Evolutionary conservation across 2,797 vertebrate genomes (phyloP).

Genomic region (Anisognathus igniventris): DNA sequence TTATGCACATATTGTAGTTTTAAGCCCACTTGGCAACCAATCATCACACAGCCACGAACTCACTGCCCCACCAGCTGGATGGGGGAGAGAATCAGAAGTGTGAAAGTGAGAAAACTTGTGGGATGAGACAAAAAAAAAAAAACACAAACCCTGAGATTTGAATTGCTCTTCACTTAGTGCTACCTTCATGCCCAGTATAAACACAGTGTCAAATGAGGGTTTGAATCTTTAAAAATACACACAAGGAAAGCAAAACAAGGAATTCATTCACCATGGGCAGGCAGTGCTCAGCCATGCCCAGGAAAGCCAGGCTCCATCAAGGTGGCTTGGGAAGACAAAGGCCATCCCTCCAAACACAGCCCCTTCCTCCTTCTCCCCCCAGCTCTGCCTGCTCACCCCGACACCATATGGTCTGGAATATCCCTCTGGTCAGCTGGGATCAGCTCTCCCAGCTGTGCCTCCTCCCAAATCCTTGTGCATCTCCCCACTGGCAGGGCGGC

Average conservation of each 20-base stretch:
- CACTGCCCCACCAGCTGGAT: too few relatives aligned
- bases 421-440: background rate
- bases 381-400: fast-evolving
- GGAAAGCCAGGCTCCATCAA: background rate
- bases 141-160: too few relatives aligned
- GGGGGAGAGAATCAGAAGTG: too few relatives aligned
- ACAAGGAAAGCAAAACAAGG: background rate
- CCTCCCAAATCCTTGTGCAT: background rate
- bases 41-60: too few relatives aligned
- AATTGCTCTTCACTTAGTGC: too few relatives aligned
- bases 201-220: too few relatives aligned
- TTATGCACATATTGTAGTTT: too few relatives aligned
- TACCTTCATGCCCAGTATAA: too few relatives aligned
- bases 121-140: too few relatives aligned
- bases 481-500: fast-evolving
- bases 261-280: background rate
- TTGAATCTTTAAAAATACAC: too few relatives aligned
- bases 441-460: background rate
- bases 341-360: background rate
- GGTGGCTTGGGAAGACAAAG: background rate
- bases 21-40: too few relatives aligned
- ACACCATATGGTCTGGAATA: background rate
- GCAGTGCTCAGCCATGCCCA: background rate
- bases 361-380: background rate
- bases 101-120: too few relatives aligned